Percentiles rank a stretch among this genome's conserved stretches.
Conservation (phyloP, 2,888 invertebrate genomes). For the Trachelus troglodyta region DNA sequence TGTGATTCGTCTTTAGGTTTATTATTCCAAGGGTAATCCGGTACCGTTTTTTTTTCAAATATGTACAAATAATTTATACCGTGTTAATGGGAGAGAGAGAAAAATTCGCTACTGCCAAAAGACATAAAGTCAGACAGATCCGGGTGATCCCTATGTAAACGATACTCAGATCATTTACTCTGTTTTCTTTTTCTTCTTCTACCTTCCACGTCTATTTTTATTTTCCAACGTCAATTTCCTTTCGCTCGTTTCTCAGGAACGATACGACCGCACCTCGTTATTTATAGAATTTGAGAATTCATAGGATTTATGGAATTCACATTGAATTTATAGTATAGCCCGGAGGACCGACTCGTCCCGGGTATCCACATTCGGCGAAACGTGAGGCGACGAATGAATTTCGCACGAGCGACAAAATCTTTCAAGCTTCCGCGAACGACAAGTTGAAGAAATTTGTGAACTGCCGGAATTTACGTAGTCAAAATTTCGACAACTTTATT, state of each 20-base stretch:
- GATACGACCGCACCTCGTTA: neutral
- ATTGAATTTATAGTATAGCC: neutral
- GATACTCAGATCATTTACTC: neutral
- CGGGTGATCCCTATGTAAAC: neutral
- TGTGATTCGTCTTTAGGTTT: neutral
- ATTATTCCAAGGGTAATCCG: neutral
- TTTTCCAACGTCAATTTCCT: constrained; percentile 3
- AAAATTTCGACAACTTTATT: neutral
- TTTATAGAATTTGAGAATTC: neutral
- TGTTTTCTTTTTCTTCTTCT: constrained; percentile 5
- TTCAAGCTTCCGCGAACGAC: neutral
- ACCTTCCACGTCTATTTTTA: constrained; percentile 1
- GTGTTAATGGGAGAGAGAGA: neutral
- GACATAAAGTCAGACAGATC: neutral
- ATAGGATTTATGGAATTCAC: neutral
- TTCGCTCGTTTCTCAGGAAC: neutral
- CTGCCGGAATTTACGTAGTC: neutral
- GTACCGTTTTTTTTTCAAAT: neutral
- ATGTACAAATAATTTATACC: neutral
- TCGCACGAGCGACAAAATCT: neutral
- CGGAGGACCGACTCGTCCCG: neutral
- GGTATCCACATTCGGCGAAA: neutral
- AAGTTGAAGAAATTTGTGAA: neutral
- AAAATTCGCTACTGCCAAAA: neutral
- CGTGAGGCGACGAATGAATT: neutral